Evolutionary conservation across 1,140 invertebrate genomes (phyloP), one percentile per base, ranked within the genome.

Genomic region (Bombus ignitus): DNA sequence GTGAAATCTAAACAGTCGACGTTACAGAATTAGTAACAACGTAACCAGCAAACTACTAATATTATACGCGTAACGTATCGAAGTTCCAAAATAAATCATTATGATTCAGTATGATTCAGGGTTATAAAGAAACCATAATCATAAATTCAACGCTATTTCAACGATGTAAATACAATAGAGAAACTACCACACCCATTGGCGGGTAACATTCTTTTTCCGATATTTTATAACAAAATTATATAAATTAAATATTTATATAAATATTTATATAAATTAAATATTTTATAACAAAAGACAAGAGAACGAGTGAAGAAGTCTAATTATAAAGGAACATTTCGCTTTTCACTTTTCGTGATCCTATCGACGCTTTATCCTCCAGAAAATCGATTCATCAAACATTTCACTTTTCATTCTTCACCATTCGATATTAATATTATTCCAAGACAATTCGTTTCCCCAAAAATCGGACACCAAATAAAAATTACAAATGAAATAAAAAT

Each of bases 21-120:
- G 35, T n/a, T 39, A 77, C 57, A 12, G 57, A 77, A 77, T 76
- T 76, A 76, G 53, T 62, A 77, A 37, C 35, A 62, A 39, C 53
- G 37, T 77, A 62, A 62, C 28, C 53, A 22, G n/a, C 53, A 62
- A 39, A 42, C 53, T 59, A 8, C 42, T 32, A 18, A 47, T 47
- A 47, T 18, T 39, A 13, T 37, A 72, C 25, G 8, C 42, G 3
- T 25, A 18, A 66, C n/a, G 35, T 77, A 47, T 59, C 18, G 25
- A 62, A 42, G 13, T 62, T 25, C 53, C 18, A 62, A 77, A 77
- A 77, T 77, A 77, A 39, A 8, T 39, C 53, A 39, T 75, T 57
- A 12, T 57, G 44, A 57, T 75, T 75, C 73, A 75, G 25, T 4
- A 28, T 77, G 75, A 77, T 39, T 77, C 75, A 77, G n/a, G 32